Percentiles rank a stretch among this genome's conserved stretches.
Evolutionary conservation across 2,797 vertebrate genomes (phyloP).

Genomic region (Micromesistius poutassou): DNA sequence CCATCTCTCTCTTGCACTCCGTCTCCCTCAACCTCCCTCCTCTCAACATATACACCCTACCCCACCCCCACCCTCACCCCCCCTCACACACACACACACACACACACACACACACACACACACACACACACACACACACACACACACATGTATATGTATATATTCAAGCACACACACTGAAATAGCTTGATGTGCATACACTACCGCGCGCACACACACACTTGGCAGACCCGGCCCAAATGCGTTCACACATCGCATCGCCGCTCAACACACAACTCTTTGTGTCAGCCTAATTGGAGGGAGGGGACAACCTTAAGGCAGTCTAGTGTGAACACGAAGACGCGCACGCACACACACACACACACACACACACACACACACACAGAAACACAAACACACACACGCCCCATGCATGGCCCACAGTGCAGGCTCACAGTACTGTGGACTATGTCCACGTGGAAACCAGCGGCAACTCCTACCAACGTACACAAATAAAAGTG

Average conservation of each 20-base stretch:
- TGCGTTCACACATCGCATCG: slow-evolving; percentile 71
- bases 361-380: slow-evolving; percentile 24
- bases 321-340: slow-evolving; percentile 22
- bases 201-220: slow-evolving; percentile 44
- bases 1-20: slow-evolving; percentile 33
- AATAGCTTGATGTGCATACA: slow-evolving; percentile 13
- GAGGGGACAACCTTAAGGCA: slow-evolving; percentile 34
- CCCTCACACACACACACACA: neutral
- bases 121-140: neutral
- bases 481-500: slow-evolving; percentile 70
- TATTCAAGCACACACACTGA: neutral
- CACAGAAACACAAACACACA: slow-evolving; percentile 22
- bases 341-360: slow-evolving; percentile 21
- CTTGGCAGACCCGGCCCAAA: slow-evolving; percentile 63
- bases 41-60: slow-evolving; percentile 31
- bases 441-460: slow-evolving; percentile 57
- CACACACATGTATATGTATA: neutral
- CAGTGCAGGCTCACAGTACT: slow-evolving; percentile 54
- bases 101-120: no score
- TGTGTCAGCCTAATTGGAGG: slow-evolving; percentile 64
- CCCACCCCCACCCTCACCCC: no score
- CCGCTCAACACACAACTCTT: slow-evolving; percentile 73
- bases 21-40: neutral
- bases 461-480: slow-evolving; percentile 59
- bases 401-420: slow-evolving; percentile 40